Conservation (phyloP, 2,113 vertebrate genomes). For the Psettodes erumei region DNA sequence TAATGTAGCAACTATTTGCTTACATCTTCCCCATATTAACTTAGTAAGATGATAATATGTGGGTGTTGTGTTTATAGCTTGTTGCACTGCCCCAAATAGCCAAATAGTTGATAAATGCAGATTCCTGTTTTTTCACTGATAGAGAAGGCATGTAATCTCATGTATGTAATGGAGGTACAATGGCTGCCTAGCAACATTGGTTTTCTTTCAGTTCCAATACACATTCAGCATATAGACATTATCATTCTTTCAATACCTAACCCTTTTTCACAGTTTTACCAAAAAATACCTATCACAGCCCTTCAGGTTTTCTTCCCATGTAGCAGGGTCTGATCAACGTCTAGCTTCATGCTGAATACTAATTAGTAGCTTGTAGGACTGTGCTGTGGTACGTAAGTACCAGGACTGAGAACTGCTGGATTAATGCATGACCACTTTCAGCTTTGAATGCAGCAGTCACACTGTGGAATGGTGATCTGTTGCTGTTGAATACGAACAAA, state of each 20-base stretch:
- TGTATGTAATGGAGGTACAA: not conserved
- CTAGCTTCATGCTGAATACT: no score
- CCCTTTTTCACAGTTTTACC: no score
- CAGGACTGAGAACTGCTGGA: conserved; percentile 25
- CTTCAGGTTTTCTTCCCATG: conserved; percentile 1
- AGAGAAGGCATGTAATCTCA: not conserved
- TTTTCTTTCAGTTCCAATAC: not conserved
- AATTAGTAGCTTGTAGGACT: not conserved
- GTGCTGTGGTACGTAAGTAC: not conserved
- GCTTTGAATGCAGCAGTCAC: conserved; percentile 25
- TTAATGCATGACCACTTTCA: conserved; percentile 36
- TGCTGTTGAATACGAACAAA: not conserved
- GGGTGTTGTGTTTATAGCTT: not conserved
- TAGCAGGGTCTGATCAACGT: no score
- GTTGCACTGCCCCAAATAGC: not conserved
- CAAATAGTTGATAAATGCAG: not conserved
- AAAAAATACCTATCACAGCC: no score
- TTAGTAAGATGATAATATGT: not conserved
- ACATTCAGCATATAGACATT: not conserved
- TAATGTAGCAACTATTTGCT: conserved; percentile 1
- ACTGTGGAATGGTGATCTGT: not conserved
- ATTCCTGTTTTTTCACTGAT: not conserved
- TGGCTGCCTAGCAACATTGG: not conserved
- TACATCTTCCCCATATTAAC: not conserved
- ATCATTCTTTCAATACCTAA: no score